Evolutionary conservation across 2,113 vertebrate species (phyloP), one percentile per base, ranked within the genome.

Genomic region (Promerops cafer): DNA sequence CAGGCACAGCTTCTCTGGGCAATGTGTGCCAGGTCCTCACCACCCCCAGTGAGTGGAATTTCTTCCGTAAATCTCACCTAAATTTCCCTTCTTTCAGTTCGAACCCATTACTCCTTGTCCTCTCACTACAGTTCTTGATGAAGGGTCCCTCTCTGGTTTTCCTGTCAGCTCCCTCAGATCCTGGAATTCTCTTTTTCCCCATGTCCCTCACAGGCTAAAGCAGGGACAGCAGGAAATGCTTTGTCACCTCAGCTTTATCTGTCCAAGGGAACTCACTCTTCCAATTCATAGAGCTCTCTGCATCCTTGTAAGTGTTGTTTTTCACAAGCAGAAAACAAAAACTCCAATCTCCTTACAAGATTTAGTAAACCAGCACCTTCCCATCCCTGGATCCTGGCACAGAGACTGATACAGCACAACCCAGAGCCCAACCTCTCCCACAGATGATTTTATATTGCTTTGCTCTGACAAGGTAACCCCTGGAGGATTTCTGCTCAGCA

Each of bases 401-500:
- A 5, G 54, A 35, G 56, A 18, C 44, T 14, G 66, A 54, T 6
- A 6, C 21, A 59, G 75, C 15, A 45, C 79, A 86, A 15, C 33
- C 64, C 2, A 42, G 71, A 90, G 71, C 27, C 82, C 82, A 44
- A 14, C 90, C 70, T 52, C 95, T 80, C 96, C 93, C 33, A 21
- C 72, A 39, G 88, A 88, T 93, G 92, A 96, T 78, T 95, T 96
- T 53, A 94, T 89, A 93, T 95, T 94, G 92, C 90, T 89, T 78
- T 88, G 95, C 94, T 95, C 90, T 95, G 95, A 94, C 90, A 94
- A 90, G 84, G 65, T 42, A 96, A 93, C 85, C 92, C 88, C 94
- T 11, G 42, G 92, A 75, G 94, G 85, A 96, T 97, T 96, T 76
- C 72, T 93, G 76, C 76, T 94, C 88, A 80, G 92, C 83, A 56